Evolutionary conservation across 1,140 invertebrate species (phyloP), one percentile per base, ranked within the genome.

Genomic region (Ips typographus): DNA sequence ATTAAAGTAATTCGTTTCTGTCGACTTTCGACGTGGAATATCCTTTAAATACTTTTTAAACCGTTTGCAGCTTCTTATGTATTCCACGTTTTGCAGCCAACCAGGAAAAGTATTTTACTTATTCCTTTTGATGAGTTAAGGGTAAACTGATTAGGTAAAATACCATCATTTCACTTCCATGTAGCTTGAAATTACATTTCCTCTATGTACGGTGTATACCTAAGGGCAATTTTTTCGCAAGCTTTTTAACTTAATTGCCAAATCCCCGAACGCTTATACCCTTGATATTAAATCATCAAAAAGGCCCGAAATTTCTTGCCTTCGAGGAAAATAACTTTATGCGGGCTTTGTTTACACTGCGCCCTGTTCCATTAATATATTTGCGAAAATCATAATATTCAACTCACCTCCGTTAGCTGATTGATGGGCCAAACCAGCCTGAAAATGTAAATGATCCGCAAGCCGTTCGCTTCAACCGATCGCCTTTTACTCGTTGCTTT

Each of bases 261-360:
- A 58, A 66, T 66, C 64, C 53, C 53, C 64, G 47, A 40, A 40
- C 40, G 64, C 55, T 66, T 66, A 66, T 66, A 57, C 53, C 64
- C 53, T 56, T 58, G 41, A 66, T 66, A 66, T 66, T 66, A 66
- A 66, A 66, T 66, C 53, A 66, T 66, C 64, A 58, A 57, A 65
- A 66, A 66, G 64, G 55, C 64, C 43, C 55, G 36, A 37, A 58
- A 57, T 66, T 58, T 36, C 42, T 55, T 66, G 53, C 53, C 64
- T 66, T 66, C 55, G 22, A 66, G 56, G 55, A 58, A 66, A 58
- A 66, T 66, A 66, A 66, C 64, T 57, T 66, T 66, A 58, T 66
- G 64, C 64, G 64, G 64, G 64, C 64, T 58, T 66, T 66, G 64
- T 66, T 66, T 66, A 66, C 64, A 66, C 64, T 66, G 64, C 64